A percentile compares a stretch with the other conserved stretches of the same genome.
Evolutionary conservation across 2,113 vertebrate species (phyloP).

Genomic region (Cyanoderma ruficeps): DNA sequence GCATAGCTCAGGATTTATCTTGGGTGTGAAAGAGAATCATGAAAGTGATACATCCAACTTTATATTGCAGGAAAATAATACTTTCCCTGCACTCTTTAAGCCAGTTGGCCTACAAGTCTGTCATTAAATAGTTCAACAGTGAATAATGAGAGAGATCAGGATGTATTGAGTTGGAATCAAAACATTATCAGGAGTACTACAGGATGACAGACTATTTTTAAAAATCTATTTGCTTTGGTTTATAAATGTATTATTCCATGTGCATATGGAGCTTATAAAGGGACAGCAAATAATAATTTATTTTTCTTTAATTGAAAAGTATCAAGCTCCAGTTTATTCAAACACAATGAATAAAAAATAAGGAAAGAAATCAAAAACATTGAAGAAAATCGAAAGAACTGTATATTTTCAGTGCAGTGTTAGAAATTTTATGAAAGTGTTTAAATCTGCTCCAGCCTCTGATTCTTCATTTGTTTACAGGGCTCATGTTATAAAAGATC

Average conservation of each 20-base stretch:
- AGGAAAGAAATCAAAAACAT: not conserved
- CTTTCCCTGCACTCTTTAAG: slow-evolving; percentile 65
- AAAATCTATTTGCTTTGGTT: slow-evolving; percentile 27
- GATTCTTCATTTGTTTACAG: not conserved
- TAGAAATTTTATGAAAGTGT: not conserved
- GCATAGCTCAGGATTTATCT: slow-evolving; percentile 74
- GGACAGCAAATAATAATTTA: not conserved
- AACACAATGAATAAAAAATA: slow-evolving; percentile 1
- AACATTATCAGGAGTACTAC: not conserved
- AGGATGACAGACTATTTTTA: slow-evolving; percentile 5
- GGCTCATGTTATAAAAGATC: not conserved
- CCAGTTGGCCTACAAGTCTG: slow-evolving; percentile 49
- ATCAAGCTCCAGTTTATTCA: not conserved
- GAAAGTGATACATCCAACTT: slow-evolving; percentile 61
- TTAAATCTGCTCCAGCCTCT: not conserved
- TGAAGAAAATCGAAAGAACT: not conserved
- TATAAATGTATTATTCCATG: slow-evolving; percentile 19
- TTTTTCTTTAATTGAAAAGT: not conserved
- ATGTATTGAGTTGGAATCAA: slow-evolving; percentile 29
- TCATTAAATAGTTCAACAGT: slow-evolving; percentile 68
- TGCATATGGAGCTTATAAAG: not conserved
- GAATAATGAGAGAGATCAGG: slow-evolving; percentile 68
- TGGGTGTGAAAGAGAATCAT: slow-evolving; percentile 70
- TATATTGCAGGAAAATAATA: slow-evolving; percentile 70
- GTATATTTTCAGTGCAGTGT: not conserved